Evolutionary conservation across 2,888 invertebrate genomes (phyloP).

Genomic region (Hirtodrosophila duncani): DNA sequence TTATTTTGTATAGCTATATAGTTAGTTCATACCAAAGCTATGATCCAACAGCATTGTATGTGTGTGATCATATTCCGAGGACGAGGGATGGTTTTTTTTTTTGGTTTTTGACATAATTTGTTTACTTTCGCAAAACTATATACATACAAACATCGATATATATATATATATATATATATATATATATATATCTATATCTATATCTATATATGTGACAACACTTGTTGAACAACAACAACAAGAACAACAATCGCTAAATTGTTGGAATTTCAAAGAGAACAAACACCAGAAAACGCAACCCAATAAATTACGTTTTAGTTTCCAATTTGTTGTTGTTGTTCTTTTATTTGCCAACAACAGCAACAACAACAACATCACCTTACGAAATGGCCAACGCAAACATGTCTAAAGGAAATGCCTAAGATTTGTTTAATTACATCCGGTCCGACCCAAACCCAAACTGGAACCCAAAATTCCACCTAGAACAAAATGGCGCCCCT

Average conservation of each 20-base stretch:
- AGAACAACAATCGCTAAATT: slow-evolving; percentile 19
- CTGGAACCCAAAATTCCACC: not conserved
- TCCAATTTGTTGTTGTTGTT: not conserved
- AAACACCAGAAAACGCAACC: too few relatives aligned
- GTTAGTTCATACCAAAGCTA: too few relatives aligned
- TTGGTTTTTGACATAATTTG: not conserved
- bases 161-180: not conserved
- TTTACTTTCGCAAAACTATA: slow-evolving; percentile 7
- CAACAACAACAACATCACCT: slow-evolving; percentile 33
- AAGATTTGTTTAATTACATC: slow-evolving; percentile 72
- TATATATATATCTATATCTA: not conserved
- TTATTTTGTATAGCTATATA: too few relatives aligned
- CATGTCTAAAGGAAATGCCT: slow-evolving; percentile 50
- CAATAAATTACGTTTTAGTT: too few relatives aligned
- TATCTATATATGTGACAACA: slow-evolving; percentile 15
- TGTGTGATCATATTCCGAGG: too few relatives aligned
- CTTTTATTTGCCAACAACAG: slow-evolving; percentile 11
- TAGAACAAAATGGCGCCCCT: slow-evolving; percentile 63
- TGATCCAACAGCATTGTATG: too few relatives aligned
- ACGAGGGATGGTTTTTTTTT: too few relatives aligned
- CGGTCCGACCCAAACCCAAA: slow-evolving; percentile 28
- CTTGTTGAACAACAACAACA: slow-evolving; percentile 16
- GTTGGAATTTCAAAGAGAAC: slow-evolving; percentile 7
- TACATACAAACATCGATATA: slow-evolving; percentile 8
- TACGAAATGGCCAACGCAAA: slow-evolving; percentile 32